Percentiles rank a stretch among this genome's conserved stretches.
These are phyloP conservation scores for Cynodonichthys magdalenae DNA, from an alignment of 2,797 vertebrate genomes.

Conservation along the genomic window DNA sequence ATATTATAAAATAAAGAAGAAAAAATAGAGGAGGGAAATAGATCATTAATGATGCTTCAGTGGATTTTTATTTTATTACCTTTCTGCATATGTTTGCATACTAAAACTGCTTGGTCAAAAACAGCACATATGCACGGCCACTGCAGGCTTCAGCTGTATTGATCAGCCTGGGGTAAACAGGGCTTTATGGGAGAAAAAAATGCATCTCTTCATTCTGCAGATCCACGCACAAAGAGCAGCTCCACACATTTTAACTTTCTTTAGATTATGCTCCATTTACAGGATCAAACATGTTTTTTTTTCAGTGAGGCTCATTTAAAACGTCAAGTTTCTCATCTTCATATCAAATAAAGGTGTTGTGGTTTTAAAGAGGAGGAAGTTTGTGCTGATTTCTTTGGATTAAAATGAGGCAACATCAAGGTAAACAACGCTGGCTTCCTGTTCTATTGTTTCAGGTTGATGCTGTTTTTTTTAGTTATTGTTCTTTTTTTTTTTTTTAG, in stretches of 20 bases:
- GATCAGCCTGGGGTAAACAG: conserved; percentile 54
- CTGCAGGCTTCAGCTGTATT: conserved; percentile 57
- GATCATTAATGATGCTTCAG: conserved; percentile 30
- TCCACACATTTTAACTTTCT: conserved; percentile 6
- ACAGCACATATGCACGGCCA: conserved; percentile 38
- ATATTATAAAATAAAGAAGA: conserved; percentile 22
- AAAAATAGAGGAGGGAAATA: conserved; percentile 8
- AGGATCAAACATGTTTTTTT: neutral
- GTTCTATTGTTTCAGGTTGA: conserved; percentile 67
- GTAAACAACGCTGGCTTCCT: conserved; percentile 63
- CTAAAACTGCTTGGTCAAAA: conserved; percentile 23
- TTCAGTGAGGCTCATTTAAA: conserved; percentile 15
- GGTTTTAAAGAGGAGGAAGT: conserved; percentile 8
- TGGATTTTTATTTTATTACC: conserved; percentile 20
- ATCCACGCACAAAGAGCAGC: conserved; percentile 18
- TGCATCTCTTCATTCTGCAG: conserved; percentile 32
- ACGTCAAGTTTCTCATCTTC: conserved; percentile 22
- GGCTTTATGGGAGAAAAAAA: conserved; percentile 36
- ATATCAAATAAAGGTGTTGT: conserved; percentile 11
- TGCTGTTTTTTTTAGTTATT: conserved; percentile 34
- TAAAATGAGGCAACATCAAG: conserved; percentile 59
- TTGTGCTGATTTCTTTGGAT: conserved; percentile 36
- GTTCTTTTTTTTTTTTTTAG: neutral
- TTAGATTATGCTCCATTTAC: neutral
- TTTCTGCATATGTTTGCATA: conserved; percentile 33